A percentile compares a stretch with the other conserved stretches of the same genome.
These are phyloP conservation scores for Strigamia transsilvanica DNA, from an alignment of 2,888 invertebrate species.

Conservation along the genomic window DNA sequence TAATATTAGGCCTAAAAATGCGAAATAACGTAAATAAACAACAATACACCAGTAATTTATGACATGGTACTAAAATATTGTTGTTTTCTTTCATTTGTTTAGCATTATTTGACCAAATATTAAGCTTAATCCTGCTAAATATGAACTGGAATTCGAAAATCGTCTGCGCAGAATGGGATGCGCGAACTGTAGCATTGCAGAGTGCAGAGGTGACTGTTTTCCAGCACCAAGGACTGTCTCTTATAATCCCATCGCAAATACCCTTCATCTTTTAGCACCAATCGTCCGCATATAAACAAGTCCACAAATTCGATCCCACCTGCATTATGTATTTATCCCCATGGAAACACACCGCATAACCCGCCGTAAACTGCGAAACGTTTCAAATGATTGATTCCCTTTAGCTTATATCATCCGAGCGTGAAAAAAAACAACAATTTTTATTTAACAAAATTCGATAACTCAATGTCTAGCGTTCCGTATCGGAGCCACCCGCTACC, in stretches of 20 bases:
- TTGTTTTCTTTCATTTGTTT: too few relatives aligned
- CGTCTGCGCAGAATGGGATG: too few relatives aligned
- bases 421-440: neutral
- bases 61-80: too few relatives aligned
- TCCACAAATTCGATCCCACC: constrained; percentile 41
- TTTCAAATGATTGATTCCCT: constrained; percentile 33
- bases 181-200: neutral
- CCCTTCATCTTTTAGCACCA: constrained; percentile 26
- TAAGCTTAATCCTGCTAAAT: too few relatives aligned
- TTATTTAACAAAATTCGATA: constrained; percentile 19
- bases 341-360: constrained; percentile 31
- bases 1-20: too few relatives aligned
- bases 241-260: constrained; percentile 24
- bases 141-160: too few relatives aligned
- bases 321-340: constrained; percentile 38
- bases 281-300: constrained; percentile 46
- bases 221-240: neutral
- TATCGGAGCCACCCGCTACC: too few relatives aligned
- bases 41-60: too few relatives aligned
- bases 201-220: too few relatives aligned
- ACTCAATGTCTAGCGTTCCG: neutral
- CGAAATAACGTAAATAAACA: too few relatives aligned
- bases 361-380: neutral
- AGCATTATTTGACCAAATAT: too few relatives aligned
- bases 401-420: constrained; percentile 13